Conservation (phyloP, 2,797 vertebrate species). For the Sitta carolinensis region DNA sequence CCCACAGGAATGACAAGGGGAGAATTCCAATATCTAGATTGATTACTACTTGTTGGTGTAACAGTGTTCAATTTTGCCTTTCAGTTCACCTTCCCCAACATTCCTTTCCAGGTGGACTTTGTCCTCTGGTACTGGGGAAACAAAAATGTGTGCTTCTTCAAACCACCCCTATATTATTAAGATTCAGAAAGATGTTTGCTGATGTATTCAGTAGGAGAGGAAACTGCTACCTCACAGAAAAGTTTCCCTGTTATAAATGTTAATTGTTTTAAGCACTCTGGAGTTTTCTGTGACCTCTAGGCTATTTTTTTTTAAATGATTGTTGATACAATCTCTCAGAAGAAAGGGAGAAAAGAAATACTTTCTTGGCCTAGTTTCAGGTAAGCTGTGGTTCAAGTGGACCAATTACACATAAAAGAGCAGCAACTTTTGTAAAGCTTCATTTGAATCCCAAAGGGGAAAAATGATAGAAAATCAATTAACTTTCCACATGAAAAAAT, state of each 20-base stretch:
- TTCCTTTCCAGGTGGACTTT: neutral
- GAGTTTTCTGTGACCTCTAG: neutral
- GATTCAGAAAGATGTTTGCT: neutral
- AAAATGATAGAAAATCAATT: conserved; percentile 75
- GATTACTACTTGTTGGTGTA: neutral
- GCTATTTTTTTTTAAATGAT: neutral
- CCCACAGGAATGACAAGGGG: neutral
- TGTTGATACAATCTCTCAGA: conserved; percentile 37
- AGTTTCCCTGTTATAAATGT: conserved; percentile 12
- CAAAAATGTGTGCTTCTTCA: neutral
- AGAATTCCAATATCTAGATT: neutral
- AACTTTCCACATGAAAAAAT: conserved; percentile 74
- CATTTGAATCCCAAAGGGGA: conserved; percentile 61
- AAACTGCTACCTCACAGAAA: neutral
- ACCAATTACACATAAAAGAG: conserved; percentile 40
- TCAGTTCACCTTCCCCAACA: conserved; percentile 3
- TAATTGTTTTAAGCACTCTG: conserved; percentile 16
- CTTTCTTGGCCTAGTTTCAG: conserved; percentile 53
- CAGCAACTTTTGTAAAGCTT: conserved; percentile 60
- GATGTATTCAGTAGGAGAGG: neutral
- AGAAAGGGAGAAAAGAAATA: neutral
- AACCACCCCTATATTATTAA: neutral
- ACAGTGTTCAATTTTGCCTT: neutral
- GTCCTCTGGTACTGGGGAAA: neutral
- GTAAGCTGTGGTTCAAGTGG: conserved; percentile 54